These are phyloP conservation scores for Sceloporus undulatus DNA, from an alignment of 2,113 vertebrate genomes.

Conservation along the genomic window DNA sequence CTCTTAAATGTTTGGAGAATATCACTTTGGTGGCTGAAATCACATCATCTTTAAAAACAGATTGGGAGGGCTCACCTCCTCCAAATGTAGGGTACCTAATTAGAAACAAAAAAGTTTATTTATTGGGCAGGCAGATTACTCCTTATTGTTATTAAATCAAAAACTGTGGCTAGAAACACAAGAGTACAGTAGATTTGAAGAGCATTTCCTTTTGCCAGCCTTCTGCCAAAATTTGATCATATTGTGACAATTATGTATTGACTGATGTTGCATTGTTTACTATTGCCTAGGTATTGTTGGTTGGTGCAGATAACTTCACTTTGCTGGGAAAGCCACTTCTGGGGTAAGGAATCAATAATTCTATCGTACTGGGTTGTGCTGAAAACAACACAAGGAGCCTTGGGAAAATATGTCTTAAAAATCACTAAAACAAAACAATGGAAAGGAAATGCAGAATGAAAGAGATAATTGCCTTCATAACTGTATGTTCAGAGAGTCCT, in stretches of 20 bases:
- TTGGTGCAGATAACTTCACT: constrained; percentile 87
- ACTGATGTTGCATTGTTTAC: not conserved
- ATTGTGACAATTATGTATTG: not conserved
- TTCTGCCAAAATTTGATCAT: not conserved
- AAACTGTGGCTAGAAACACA: constrained; percentile 5
- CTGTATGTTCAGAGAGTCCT: not conserved
- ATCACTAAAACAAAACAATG: not conserved
- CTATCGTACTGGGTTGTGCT: not conserved
- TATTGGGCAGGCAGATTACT: not conserved
- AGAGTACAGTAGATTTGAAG: not conserved
- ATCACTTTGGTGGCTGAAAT: constrained; percentile 15
- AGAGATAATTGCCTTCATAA: not conserved
- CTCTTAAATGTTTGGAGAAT: not conserved
- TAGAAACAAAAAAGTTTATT: not conserved
- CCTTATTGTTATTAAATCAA: no score
- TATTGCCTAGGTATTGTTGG: constrained; percentile 83
- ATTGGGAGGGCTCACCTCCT: not conserved
- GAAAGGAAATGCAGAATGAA: not conserved
- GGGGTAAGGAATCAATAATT: constrained; percentile 73
- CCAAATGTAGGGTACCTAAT: not conserved
- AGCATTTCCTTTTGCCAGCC: not conserved
- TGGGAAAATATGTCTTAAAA: not conserved
- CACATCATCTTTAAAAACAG: not conserved
- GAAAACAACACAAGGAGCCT: not conserved
- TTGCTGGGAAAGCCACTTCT: constrained; percentile 86